Conservation (phyloP, 2,797 vertebrate species). For the Alectoris magna region DNA sequence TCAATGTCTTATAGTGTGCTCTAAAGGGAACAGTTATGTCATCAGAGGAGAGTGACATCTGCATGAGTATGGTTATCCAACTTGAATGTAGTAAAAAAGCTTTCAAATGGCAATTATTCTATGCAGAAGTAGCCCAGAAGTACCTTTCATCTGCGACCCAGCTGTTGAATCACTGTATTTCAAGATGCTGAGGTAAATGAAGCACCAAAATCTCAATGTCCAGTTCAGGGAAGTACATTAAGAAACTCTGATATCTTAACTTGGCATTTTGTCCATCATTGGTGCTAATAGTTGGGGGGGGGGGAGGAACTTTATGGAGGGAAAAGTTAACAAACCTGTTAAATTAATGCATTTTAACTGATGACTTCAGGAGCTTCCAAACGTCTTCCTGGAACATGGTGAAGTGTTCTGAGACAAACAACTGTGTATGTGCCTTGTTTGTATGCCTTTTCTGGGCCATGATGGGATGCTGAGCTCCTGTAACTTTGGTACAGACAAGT, state of each 20-base stretch:
- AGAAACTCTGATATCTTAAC: not conserved
- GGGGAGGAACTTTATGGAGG: not conserved
- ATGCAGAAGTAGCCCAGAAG: not conserved
- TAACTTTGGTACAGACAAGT: not conserved
- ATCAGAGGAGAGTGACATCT: fast-evolving
- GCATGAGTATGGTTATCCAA: fast-evolving
- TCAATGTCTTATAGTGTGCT: not conserved
- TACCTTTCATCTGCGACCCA: not conserved
- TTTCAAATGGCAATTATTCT: not conserved
- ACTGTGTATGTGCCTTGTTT: not conserved
- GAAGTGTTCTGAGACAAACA: not conserved
- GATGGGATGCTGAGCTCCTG: not conserved
- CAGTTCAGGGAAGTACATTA: not conserved
- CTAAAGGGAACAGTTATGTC: not conserved
- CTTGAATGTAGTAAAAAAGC: not conserved
- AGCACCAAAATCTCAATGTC: not conserved
- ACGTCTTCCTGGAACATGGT: no score
- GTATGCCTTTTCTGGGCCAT: not conserved
- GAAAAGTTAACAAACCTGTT: not conserved
- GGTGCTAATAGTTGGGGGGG: not conserved
- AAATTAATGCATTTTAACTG: not conserved
- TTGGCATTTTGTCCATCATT: not conserved
- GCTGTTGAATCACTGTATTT: not conserved
- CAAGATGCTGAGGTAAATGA: not conserved
- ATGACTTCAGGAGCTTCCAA: no score